These are phyloP conservation scores for Salvelinus sp. DNA, from an alignment of 2,113 vertebrate species.

Conservation along the genomic window DNA sequence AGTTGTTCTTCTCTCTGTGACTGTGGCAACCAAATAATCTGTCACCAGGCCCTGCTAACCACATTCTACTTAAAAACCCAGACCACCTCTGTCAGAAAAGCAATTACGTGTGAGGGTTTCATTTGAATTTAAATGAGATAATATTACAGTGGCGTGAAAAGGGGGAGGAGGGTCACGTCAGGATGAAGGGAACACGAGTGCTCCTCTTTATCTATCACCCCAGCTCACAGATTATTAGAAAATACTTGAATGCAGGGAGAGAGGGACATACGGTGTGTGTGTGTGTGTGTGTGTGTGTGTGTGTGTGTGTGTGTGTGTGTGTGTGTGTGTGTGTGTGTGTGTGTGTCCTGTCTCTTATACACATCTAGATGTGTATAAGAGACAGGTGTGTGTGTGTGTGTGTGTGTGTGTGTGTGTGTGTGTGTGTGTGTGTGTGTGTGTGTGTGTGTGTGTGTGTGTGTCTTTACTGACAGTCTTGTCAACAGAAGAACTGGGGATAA, in stretches of 20 bases:
- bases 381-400: too few relatives aligned
- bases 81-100: constrained; percentile 78
- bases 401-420: too few relatives aligned
- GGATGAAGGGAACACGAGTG: constrained; percentile 64
- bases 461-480: not conserved
- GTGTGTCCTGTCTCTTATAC: too few relatives aligned
- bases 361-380: too few relatives aligned
- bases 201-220: constrained; percentile 65
- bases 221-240: constrained; percentile 47
- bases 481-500: too few relatives aligned
- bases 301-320: too few relatives aligned
- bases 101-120: constrained; percentile 76
- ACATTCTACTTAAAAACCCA: constrained; percentile 68
- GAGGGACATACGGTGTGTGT: not conserved
- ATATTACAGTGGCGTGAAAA: constrained; percentile 71
- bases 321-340: too few relatives aligned
- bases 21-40: constrained; percentile 59
- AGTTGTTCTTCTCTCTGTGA: constrained; percentile 17
- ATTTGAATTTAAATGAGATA: constrained; percentile 78
- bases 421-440: too few relatives aligned
- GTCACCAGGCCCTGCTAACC: constrained; percentile 43
- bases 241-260: constrained; percentile 45
- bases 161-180: constrained; percentile 49
- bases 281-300: not conserved
- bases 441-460: too few relatives aligned